phyloP scores from a whole-genome alignment of 2,113 vertebrate species.

The Perca flavescens region DNA sequence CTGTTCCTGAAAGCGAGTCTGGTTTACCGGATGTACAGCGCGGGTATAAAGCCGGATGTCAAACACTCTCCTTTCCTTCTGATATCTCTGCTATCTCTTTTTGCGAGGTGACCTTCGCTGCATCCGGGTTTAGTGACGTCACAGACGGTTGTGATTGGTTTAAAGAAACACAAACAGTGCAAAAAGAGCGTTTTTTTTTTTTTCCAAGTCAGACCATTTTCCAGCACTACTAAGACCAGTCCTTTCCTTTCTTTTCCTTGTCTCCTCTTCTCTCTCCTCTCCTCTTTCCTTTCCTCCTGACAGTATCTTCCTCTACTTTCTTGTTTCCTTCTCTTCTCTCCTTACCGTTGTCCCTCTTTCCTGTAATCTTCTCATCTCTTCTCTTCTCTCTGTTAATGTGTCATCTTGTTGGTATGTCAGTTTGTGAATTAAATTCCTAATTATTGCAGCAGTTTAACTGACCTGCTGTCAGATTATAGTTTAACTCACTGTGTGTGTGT shows the following conservation, averaged over 20 bases:
- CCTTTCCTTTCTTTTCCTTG: not conserved
- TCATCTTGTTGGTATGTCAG: constrained; percentile 47
- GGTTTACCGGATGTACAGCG: too few species aligned
- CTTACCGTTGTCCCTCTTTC: not conserved
- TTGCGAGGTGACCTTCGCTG: too few species aligned
- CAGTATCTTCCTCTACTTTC: not conserved
- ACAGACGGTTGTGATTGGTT: too few species aligned
- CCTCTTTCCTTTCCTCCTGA: not conserved
- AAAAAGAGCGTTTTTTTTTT: too few species aligned
- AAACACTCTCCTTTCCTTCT: too few species aligned
- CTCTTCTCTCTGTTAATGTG: constrained; percentile 32
- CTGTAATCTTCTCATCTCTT: too few species aligned
- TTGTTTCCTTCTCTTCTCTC: not conserved
- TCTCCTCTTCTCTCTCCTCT: not conserved
- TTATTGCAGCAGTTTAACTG: constrained; percentile 53
- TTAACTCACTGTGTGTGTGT: constrained; percentile 41
- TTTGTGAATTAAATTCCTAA: constrained; percentile 58
- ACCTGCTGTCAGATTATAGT: constrained; percentile 57
- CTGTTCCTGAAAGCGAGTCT: not conserved
- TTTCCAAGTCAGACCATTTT: too few species aligned
- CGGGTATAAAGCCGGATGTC: too few species aligned
- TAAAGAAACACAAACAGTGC: too few species aligned
- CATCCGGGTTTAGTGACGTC: too few species aligned
- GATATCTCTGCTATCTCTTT: too few species aligned
- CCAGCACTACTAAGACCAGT: too few species aligned